Evolutionary conservation across 2,888 invertebrate species (phyloP).

Genomic region (Conus canariensis): DNA sequence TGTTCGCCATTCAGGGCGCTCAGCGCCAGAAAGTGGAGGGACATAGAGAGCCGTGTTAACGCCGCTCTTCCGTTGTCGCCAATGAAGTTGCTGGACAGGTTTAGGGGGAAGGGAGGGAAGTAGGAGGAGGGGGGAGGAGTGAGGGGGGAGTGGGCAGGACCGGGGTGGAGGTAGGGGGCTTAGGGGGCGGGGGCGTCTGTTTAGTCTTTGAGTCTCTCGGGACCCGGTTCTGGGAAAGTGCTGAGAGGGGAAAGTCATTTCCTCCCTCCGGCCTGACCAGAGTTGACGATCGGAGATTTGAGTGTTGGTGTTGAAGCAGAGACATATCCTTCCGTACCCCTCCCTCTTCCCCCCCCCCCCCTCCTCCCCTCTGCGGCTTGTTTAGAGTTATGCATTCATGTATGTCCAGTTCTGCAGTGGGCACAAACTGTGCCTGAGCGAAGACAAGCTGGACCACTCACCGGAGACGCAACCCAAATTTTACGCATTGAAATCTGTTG

Average conservation of each 20-base stretch:
- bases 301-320: no score
- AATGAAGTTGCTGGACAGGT: neutral
- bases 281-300: no score
- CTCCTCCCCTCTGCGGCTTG: neutral
- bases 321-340: neutral
- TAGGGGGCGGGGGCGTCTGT: neutral
- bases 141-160: neutral
- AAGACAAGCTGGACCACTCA: no score
- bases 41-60: neutral
- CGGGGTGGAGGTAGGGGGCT: neutral
- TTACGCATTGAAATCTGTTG: no score
- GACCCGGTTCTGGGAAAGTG: no score
- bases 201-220: no score
- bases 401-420: no score
- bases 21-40: neutral
- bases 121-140: neutral
- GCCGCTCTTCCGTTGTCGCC: neutral
- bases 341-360: neutral
- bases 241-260: neutral
- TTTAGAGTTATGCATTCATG: no score
- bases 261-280: neutral
- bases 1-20: constrained; percentile 42
- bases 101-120: neutral
- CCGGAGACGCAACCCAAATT: no score
- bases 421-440: no score